phyloP scores from a whole-genome alignment of 2,113 vertebrate species.

The Condylura cristata region DNA sequence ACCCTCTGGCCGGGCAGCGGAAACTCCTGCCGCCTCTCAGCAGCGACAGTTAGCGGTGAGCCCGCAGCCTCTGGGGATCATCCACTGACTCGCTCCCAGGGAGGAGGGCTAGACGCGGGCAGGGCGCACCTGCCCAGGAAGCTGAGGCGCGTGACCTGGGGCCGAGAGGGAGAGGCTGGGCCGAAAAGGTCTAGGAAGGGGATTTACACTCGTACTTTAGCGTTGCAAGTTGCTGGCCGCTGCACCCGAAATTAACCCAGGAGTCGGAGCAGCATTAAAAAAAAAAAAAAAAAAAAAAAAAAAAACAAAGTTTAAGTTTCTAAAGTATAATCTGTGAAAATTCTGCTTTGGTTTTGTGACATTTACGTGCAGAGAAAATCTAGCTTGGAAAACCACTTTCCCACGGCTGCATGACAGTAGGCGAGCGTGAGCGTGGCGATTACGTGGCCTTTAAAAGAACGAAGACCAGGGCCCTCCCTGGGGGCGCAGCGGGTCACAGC shows the following conservation, averaged over 20 bases:
- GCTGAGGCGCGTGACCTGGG: too few relatives aligned
- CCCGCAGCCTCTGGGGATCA: too few relatives aligned
- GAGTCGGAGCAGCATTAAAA: not conserved
- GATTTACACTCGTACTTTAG: too few relatives aligned
- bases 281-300: constrained; percentile 10
- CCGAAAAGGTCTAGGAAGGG: too few relatives aligned
- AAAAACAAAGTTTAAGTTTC: not conserved
- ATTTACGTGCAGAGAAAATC: not conserved
- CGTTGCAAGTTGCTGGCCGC: not conserved
- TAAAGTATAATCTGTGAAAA: not conserved
- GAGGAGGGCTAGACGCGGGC: too few relatives aligned
- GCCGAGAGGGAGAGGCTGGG: too few relatives aligned
- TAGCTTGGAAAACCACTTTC: constrained; percentile 11
- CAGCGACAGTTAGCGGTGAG: too few relatives aligned
- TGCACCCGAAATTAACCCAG: not conserved
- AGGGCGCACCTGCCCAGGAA: too few relatives aligned
- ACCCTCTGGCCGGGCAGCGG: too few relatives aligned
- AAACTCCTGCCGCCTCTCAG: too few relatives aligned
- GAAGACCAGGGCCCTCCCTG: not conserved
- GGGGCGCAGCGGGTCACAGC: too few relatives aligned
- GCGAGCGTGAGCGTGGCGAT: not conserved
- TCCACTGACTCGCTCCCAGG: too few relatives aligned
- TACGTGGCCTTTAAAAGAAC: not conserved
- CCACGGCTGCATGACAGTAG: not conserved
- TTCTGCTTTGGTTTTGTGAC: constrained; percentile 3